Percentiles rank a stretch among this genome's conserved stretches.
These are phyloP conservation scores for Microtus pennsylvanicus DNA, from an alignment of 2,113 vertebrate genomes.

Conservation along the genomic window DNA sequence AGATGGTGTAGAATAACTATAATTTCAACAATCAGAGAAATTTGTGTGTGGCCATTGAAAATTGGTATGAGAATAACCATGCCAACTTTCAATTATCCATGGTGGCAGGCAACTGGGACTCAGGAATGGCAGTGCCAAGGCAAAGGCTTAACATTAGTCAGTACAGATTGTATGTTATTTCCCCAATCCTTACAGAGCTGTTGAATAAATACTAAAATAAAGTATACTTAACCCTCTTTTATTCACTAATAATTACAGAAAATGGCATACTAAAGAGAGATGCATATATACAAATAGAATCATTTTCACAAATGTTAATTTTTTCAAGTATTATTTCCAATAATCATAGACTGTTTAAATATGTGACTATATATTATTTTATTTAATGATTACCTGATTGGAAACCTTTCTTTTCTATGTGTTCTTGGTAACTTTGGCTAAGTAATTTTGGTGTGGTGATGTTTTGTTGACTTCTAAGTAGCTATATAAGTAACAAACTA, in stretches of 20 bases:
- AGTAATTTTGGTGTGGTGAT: neutral
- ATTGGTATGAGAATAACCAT: conserved; percentile 51
- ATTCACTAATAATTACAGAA: conserved; percentile 16
- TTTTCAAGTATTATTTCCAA: conserved; percentile 33
- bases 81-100: conserved; percentile 71
- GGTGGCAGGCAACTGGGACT: conserved; percentile 38
- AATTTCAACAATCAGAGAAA: conserved; percentile 76
- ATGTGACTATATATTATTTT: neutral
- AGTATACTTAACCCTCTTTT: neutral
- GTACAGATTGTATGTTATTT: neutral
- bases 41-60: conserved; percentile 63
- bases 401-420: conserved; percentile 26
- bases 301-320: neutral
- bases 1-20: conserved; percentile 72
- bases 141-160: conserved; percentile 20
- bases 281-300: neutral
- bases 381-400: neutral
- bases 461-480: neutral
- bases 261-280: neutral
- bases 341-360: neutral
- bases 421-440: neutral
- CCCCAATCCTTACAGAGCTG: conserved; percentile 3
- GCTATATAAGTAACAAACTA: neutral
- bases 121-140: conserved; percentile 16
- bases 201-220: conserved; percentile 48